Evolutionary conservation across 2,888 invertebrate species (phyloP).

Genomic region (Aspidapion aeneum): DNA sequence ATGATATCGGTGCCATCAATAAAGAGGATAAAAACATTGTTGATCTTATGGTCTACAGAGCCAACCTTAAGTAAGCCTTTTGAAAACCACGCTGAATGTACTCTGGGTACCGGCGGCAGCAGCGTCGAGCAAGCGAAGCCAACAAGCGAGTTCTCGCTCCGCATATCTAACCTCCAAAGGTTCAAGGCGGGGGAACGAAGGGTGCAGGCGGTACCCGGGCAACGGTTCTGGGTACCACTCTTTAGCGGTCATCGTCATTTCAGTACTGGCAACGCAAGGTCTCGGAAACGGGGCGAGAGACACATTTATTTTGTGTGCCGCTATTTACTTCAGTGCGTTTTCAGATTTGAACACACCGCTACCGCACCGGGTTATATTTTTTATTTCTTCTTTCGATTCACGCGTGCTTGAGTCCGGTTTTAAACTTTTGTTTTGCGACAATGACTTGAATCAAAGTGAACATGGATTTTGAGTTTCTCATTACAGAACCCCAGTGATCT

Average conservation of each 20-base stretch:
- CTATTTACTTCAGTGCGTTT: conserved; percentile 7
- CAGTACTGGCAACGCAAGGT: conserved; percentile 44
- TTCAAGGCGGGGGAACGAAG: conserved; percentile 31
- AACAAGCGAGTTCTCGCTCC: too few relatives aligned
- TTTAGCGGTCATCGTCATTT: conserved; percentile 45
- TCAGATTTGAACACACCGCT: not conserved
- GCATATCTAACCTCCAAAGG: conserved; percentile 37
- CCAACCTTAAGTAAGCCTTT: too few relatives aligned
- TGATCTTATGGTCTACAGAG: too few relatives aligned
- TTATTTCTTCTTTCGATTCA: conserved; percentile 23
- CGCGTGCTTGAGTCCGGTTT: conserved; percentile 28
- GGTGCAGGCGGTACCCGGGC: conserved; percentile 36
- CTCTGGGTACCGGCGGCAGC: not conserved
- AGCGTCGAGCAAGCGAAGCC: too few relatives aligned
- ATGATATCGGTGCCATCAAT: too few relatives aligned
- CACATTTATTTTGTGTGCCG: too few relatives aligned
- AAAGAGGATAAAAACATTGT: too few relatives aligned
- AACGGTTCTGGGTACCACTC: conserved; percentile 44
- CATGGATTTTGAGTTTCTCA: not conserved
- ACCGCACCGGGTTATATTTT: not conserved
- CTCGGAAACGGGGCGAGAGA: conserved; percentile 18
- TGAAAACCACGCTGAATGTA: too few relatives aligned
- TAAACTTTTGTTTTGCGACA: not conserved
- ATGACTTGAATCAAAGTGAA: not conserved
- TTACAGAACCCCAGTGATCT: not conserved